A percentile compares a stretch with the other conserved stretches of the same genome.
Conservation (phyloP, 2,113 vertebrate genomes). For the Marmota flaviventris region DNA sequence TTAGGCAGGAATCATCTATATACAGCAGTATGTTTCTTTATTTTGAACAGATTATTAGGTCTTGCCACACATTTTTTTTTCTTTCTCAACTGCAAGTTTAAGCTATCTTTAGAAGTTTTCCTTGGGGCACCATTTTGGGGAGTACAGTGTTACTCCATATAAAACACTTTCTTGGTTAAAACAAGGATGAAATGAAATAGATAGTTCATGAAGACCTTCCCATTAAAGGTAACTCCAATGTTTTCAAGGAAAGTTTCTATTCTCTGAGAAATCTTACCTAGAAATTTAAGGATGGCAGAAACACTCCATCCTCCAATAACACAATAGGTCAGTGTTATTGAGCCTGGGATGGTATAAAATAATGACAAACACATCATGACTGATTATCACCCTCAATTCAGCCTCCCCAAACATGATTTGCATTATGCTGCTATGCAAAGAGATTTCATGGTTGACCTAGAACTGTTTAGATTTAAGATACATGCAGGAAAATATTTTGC, state of each 20-base stretch:
- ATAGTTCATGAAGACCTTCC: background rate
- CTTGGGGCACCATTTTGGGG: background rate
- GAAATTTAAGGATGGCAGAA: slow-evolving; percentile 42
- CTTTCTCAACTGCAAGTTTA: slow-evolving; percentile 41
- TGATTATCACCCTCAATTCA: background rate
- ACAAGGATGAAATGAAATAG: background rate
- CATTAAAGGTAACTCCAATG: background rate
- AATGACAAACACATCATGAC: slow-evolving; percentile 6
- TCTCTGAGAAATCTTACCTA: slow-evolving; percentile 9
- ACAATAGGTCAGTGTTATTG: background rate
- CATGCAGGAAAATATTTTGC: slow-evolving; percentile 10
- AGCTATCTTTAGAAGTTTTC: slow-evolving; percentile 39
- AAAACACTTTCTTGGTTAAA: slow-evolving; percentile 45
- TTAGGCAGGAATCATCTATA: background rate
- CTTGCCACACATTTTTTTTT: slow-evolving; percentile 16
- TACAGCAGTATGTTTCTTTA: background rate
- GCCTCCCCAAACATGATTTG: background rate
- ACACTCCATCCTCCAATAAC: background rate
- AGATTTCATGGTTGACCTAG: background rate
- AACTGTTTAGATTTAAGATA: slow-evolving; percentile 55
- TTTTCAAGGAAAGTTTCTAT: background rate
- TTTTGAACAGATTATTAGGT: slow-evolving; percentile 35
- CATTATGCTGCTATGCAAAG: background rate
- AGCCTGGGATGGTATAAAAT: slow-evolving; percentile 33
- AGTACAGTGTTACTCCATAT: background rate